phyloP scores from a whole-genome alignment of 2,888 invertebrate genomes.

The Hyles lineata region DNA sequence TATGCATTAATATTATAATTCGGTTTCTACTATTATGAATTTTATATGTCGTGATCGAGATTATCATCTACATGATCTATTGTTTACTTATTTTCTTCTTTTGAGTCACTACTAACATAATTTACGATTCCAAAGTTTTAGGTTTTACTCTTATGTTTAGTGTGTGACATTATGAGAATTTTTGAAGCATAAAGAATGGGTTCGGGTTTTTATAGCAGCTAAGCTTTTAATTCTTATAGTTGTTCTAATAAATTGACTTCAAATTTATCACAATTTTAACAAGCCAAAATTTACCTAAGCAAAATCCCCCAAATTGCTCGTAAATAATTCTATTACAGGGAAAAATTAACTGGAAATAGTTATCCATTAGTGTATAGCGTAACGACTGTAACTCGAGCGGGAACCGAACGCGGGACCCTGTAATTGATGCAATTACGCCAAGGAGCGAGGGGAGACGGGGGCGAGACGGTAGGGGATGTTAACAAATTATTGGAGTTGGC shows the following conservation, averaged over 20 bases:
- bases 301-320: conserved; percentile 22
- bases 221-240: not conserved
- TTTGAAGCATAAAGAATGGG: too few species aligned
- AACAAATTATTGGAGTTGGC: conserved; percentile 21
- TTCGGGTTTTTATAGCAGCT: too few species aligned
- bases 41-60: not conserved
- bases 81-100: too few species aligned
- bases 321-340: conserved; percentile 27
- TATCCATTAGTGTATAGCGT: conserved; percentile 30
- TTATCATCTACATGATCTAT: not conserved
- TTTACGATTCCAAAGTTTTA: too few species aligned
- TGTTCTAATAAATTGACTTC: not conserved
- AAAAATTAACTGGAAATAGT: conserved; percentile 26
- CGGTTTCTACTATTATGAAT: too few species aligned
- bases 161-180: too few species aligned
- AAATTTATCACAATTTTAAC: not conserved
- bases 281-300: not conserved
- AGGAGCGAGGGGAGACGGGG: conserved; percentile 44
- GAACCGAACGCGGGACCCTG: conserved; percentile 44
- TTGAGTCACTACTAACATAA: too few species aligned
- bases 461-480: conserved; percentile 20
- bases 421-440: conserved; percentile 72
- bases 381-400: conserved; percentile 43
- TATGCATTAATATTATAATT: not conserved
- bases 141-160: too few species aligned